Conservation (phyloP, 2,888 invertebrate species). For the Criorhina ranunculi region DNA sequence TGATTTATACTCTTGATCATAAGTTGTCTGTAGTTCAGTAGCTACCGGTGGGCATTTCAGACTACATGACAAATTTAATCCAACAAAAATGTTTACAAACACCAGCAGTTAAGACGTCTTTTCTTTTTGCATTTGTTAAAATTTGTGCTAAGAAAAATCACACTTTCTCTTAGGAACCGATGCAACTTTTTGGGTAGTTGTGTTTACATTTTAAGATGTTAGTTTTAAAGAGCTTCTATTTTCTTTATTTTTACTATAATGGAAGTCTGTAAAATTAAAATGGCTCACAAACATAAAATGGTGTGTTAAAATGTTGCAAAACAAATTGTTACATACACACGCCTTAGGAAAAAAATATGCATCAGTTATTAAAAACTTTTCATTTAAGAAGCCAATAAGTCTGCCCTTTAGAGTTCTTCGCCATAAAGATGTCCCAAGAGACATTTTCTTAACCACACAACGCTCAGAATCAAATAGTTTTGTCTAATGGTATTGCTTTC, state of each 20-base stretch:
- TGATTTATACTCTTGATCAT: constrained; percentile 37
- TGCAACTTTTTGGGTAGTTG: constrained; percentile 16
- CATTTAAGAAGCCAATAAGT: too few species aligned
- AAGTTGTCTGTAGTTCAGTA: constrained; percentile 46
- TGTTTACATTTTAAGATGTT: constrained; percentile 22
- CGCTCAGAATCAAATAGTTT: too few species aligned
- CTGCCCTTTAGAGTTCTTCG: too few species aligned
- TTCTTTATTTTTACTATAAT: not conserved
- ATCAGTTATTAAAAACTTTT: too few species aligned
- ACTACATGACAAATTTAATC: constrained; percentile 51
- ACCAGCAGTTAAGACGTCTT: not conserved
- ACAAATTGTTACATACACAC: too few species aligned
- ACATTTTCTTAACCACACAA: too few species aligned
- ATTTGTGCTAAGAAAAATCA: constrained; percentile 3
- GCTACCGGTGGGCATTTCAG: constrained; percentile 3
- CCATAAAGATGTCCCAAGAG: too few species aligned
- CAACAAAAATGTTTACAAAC: constrained; percentile 47
- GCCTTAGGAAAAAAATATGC: too few species aligned
- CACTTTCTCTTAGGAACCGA: not conserved
- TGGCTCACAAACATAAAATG: not conserved
- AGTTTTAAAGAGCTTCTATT: not conserved
- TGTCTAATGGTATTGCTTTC: too few species aligned
- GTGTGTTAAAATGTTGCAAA: too few species aligned
- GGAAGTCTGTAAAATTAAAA: constrained; percentile 9
- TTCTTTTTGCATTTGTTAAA: not conserved